phyloP scores from a whole-genome alignment of 2,113 vertebrate genomes.

The Aythya baeri region DNA sequence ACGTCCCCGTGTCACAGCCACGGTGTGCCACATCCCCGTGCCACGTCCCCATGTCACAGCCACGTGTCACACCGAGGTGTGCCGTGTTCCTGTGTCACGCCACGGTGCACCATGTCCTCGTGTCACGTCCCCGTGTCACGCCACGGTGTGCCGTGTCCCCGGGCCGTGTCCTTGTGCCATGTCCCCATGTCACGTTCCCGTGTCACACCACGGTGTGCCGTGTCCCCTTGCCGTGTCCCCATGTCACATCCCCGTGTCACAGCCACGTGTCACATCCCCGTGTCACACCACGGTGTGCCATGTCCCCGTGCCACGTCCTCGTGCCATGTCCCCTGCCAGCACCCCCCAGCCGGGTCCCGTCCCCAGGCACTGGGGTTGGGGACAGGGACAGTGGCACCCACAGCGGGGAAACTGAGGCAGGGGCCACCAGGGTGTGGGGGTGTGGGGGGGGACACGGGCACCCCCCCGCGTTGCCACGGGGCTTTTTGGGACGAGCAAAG shows the following conservation, averaged over 20 bases:
- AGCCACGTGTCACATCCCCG: background rate
- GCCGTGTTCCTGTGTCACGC: background rate
- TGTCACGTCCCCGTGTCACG: background rate
- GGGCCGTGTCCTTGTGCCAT: background rate
- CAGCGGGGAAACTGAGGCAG: background rate
- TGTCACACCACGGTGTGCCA: background rate
- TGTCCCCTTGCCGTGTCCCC: background rate
- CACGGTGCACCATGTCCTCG: background rate
- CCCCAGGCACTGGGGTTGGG: background rate
- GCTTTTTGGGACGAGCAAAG: background rate
- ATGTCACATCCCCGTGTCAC: background rate
- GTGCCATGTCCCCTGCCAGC: background rate
- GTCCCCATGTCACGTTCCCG: background rate
- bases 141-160: background rate
- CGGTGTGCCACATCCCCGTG: accelerated
- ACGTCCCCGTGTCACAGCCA: accelerated
- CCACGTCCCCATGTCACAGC: background rate
- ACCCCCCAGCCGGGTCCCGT: background rate
- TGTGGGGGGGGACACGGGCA: background rate
- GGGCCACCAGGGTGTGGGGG: too few relatives aligned
- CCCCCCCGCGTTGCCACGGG: background rate
- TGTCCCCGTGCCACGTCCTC: background rate
- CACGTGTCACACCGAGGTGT: background rate
- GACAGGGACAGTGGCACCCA: background rate
- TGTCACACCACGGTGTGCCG: background rate